phyloP scores from a whole-genome alignment of 2,797 vertebrate genomes.

The Silurus lanzhouensis region DNA sequence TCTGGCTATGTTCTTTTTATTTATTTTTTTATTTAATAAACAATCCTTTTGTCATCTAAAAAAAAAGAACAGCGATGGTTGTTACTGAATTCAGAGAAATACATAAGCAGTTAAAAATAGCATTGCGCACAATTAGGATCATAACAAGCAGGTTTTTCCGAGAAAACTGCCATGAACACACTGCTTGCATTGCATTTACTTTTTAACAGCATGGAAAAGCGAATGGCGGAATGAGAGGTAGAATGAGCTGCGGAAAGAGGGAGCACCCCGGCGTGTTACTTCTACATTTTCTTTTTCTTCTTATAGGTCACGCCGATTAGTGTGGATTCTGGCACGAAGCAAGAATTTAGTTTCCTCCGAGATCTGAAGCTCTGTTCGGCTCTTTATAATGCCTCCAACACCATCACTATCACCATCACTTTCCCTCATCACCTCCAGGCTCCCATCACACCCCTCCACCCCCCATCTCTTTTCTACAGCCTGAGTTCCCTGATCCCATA shows the following conservation, averaged over 20 bases:
- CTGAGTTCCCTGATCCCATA: slow-evolving; percentile 34
- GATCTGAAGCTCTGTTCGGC: slow-evolving; percentile 34
- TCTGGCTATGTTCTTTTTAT: neutral
- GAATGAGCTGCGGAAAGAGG: neutral
- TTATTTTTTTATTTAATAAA: neutral
- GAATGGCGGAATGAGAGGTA: neutral
- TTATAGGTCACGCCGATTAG: slow-evolving; percentile 57
- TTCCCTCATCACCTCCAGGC: neutral
- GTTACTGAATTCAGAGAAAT: neutral
- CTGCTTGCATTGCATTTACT: slow-evolving; percentile 42
- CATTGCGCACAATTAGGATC: neutral
- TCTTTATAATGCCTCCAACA: neutral
- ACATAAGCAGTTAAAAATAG: neutral
- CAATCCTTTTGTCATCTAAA: neutral
- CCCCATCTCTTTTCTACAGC: neutral
- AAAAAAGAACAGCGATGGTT: neutral
- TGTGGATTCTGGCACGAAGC: slow-evolving; percentile 55
- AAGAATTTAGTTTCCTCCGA: slow-evolving; percentile 57
- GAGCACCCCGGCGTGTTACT: slow-evolving; percentile 25
- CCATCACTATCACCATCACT: slow-evolving; percentile 5
- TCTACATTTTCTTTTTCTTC: neutral
- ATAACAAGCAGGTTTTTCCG: neutral
- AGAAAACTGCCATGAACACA: neutral
- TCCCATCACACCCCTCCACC: neutral
- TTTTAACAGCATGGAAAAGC: slow-evolving; percentile 2